Evolutionary conservation across 2,888 invertebrate genomes (phyloP).

Genomic region (Ashinkailepas kermadecensis): DNA sequence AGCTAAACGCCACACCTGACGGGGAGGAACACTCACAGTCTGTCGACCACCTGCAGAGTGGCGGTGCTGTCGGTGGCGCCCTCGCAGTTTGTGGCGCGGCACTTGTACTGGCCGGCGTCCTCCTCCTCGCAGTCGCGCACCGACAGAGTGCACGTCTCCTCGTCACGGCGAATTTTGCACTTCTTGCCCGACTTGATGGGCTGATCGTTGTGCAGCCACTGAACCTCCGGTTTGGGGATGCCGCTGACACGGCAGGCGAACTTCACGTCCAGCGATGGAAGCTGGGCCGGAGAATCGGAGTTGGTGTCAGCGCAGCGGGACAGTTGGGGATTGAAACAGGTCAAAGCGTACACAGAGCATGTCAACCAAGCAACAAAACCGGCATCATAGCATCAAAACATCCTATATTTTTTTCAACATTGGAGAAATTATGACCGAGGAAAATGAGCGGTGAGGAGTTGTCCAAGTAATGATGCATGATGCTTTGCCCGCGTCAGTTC

Average conservation of each 20-base stretch:
- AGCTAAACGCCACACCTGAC: no score
- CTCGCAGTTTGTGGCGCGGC: not conserved
- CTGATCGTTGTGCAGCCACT: slow-evolving; percentile 77
- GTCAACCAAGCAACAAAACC: no score
- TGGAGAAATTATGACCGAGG: no score
- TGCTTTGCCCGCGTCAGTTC: no score
- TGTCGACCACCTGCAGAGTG: slow-evolving; percentile 64
- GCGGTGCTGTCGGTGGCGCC: not conserved
- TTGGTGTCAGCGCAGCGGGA: no score
- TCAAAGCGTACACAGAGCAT: no score
- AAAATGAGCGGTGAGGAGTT: no score
- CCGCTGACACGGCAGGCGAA: not conserved
- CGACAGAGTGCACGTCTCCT: not conserved
- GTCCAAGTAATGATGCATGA: no score
- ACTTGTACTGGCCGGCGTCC: slow-evolving; percentile 2
- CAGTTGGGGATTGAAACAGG: no score
- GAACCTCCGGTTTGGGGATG: slow-evolving; percentile 66
- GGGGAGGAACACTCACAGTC: slow-evolving; percentile 56
- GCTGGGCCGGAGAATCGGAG: not conserved
- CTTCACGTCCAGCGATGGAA: not conserved
- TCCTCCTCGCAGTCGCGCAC: not conserved
- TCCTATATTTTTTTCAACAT: no score
- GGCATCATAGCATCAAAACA: no score
- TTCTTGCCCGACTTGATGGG: slow-evolving; percentile 50
- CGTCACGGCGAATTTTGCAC: slow-evolving; percentile 37